These are phyloP conservation scores for Pluvialis apricaria DNA, from an alignment of 2,113 vertebrate species.

Conservation along the genomic window DNA sequence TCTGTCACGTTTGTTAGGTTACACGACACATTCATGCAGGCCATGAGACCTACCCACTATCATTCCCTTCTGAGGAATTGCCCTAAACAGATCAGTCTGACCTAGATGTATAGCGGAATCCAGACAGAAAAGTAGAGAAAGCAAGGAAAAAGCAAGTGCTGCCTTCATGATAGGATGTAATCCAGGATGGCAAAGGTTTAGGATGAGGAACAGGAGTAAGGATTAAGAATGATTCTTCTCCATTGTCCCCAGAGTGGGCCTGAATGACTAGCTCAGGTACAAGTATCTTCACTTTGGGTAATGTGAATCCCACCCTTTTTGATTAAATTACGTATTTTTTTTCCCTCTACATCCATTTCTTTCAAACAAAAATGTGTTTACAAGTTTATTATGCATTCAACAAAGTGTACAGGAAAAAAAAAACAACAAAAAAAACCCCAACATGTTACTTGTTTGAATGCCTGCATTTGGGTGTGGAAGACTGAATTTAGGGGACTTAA, in stretches of 20 bases:
- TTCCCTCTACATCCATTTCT: not conserved
- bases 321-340: not conserved
- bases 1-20: not conserved
- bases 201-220: not conserved
- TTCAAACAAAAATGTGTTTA: not conserved
- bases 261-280: not conserved
- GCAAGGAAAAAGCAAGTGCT: not conserved
- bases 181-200: not conserved
- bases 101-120: not conserved
- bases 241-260: not conserved
- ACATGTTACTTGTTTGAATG: not conserved
- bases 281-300: not conserved
- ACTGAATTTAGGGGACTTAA: not conserved
- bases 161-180: not conserved
- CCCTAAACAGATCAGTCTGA: not conserved
- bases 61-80: not conserved
- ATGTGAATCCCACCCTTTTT: not conserved
- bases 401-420: not conserved
- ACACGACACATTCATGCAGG: not conserved
- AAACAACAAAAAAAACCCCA: not conserved
- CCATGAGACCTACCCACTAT: not conserved
- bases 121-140: not conserved
- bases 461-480: not conserved
- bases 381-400: not conserved
- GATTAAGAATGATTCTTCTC: not conserved